phyloP scores from a whole-genome alignment of 2,888 invertebrate species.

The Ashinkailepas kermadecensis region DNA sequence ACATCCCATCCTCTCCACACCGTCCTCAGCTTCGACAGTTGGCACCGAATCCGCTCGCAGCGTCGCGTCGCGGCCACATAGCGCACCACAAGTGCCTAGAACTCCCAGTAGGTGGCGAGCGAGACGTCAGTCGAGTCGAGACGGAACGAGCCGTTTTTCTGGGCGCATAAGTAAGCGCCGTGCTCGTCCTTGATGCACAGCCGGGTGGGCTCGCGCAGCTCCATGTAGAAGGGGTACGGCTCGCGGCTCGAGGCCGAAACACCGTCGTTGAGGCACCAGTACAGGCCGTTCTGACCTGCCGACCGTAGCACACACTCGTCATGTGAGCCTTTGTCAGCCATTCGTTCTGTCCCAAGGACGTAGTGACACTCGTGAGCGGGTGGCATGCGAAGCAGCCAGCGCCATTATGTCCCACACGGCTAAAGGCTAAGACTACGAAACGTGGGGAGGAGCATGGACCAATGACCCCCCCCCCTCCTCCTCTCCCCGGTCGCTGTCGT shows the following conservation, averaged over 20 bases:
- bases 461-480: too few relatives aligned
- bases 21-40: background rate
- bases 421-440: too few relatives aligned
- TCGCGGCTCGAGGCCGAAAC: conserved; percentile 76
- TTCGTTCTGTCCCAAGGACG: too few relatives aligned
- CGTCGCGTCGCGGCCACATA: background rate
- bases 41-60: background rate
- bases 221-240: conserved; percentile 80
- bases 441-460: too few relatives aligned
- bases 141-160: conserved; percentile 85
- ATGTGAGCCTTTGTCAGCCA: too few relatives aligned
- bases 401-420: too few relatives aligned
- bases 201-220: conserved; percentile 84
- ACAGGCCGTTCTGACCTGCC: conserved; percentile 81
- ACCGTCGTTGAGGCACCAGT: conserved; percentile 85
- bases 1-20: background rate
- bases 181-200: conserved; percentile 73
- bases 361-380: too few relatives aligned
- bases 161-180: conserved; percentile 73
- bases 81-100: conserved; percentile 48
- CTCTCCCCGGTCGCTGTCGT: too few relatives aligned
- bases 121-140: conserved; percentile 68
- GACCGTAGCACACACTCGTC: too few relatives aligned
- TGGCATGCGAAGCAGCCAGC: too few relatives aligned
- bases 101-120: conserved; percentile 87